Evolutionary conservation across 2,888 invertebrate genomes (phyloP), one percentile per base, ranked within the genome.

Genomic region (Drosophila hamatofila): DNA sequence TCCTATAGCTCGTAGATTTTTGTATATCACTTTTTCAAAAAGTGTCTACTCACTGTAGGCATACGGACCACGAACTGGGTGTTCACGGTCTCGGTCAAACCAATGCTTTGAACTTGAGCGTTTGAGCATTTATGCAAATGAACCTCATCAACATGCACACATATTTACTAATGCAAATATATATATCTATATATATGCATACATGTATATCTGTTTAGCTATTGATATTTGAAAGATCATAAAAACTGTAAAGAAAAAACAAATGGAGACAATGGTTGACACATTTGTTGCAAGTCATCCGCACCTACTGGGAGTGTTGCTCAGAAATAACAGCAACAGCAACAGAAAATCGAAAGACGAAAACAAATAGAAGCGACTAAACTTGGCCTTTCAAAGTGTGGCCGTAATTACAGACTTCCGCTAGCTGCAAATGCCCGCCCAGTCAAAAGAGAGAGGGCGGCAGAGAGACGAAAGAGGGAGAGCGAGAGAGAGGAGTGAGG

Each of bases 371-470:
- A 58, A 58, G 46, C 33, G 33, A 42, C 16, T 41, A 64, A 80
- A 77, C 48, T 85, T 80, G 67, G 75, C 58, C 72, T 76, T 78
- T 78, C 71, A 81, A 78, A 75, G 73, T 64, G 66, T 62, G 75
- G 72, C 70, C 83, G 55, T 88, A 84, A 84, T 84, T 84, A 84
- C 83, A 84, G 84, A 81, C 86, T 81, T 84, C 78, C 75, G 83
- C 60, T 72, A 75, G 67, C 55, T 55, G 71, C 41, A 66, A 69
- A 65, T 67, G 69, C 52, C 48, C 77, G 62, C 54, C 72, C 77
- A 44, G 41, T 12, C 18, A 61, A 51, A 27, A 27, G 41, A 41
- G 37, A 27, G 54, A 27, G 54, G 16, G 23, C 27, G 14, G 3
- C 3, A 9, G 21, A 8, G 9, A 4, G 16, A n/a, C n/a, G 27